phyloP scores from a whole-genome alignment of 2,797 vertebrate species.

The Selene dorsalis region DNA sequence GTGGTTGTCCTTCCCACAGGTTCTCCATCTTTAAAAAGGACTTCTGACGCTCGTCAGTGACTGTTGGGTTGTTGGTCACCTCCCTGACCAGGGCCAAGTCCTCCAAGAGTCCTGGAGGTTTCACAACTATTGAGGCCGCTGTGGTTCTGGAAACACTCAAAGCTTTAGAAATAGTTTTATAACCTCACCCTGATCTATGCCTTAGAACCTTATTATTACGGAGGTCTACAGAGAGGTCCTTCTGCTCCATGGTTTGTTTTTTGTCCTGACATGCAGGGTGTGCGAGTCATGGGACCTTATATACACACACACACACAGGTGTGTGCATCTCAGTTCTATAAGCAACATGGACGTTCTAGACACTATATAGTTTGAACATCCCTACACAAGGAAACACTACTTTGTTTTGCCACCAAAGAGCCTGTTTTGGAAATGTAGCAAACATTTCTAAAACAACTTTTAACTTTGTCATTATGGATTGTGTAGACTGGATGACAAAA shows the following conservation, averaged over 20 bases:
- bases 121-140: too few relatives aligned
- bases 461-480: too few relatives aligned
- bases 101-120: not conserved
- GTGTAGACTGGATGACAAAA: not conserved
- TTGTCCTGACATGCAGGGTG: not conserved
- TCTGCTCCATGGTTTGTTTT: not conserved
- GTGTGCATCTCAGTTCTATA: not conserved
- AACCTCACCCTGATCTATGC: not conserved
- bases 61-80: not conserved
- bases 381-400: too few relatives aligned
- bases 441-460: too few relatives aligned
- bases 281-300: not conserved
- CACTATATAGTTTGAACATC: not conserved
- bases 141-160: not conserved
- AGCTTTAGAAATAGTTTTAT: not conserved
- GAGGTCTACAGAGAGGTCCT: not conserved
- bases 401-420: not conserved
- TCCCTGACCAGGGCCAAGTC: not conserved
- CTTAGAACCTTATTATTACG: not conserved
- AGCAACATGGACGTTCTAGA: not conserved
- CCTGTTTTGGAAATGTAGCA: not conserved
- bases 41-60: not conserved
- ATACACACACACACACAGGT: not conserved
- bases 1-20: too few relatives aligned
- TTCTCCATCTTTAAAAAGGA: too few relatives aligned